Percentiles rank a stretch among this genome's conserved stretches.
Evolutionary conservation across 2,888 invertebrate species (phyloP).

Genomic region (Geotrupes spiniger): DNA sequence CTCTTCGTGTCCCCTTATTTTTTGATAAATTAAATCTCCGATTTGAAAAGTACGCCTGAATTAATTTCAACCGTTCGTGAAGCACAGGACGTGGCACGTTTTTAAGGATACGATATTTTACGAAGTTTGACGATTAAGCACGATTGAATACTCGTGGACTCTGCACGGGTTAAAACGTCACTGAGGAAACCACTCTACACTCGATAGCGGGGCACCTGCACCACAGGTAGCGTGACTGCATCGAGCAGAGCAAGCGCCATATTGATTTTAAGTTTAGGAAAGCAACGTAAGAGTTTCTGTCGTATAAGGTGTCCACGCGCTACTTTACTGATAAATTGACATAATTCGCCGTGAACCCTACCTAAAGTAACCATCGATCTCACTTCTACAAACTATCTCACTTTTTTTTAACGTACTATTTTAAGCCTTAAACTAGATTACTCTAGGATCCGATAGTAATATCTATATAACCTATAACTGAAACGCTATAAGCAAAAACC

Average conservation of each 20-base stretch:
- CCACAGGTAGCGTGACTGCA: slow-evolving; percentile 45
- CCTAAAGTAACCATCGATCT: slow-evolving; percentile 29
- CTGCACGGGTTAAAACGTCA: slow-evolving; percentile 46
- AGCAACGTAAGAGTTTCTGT: slow-evolving; percentile 22
- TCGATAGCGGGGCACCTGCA: slow-evolving; percentile 28
- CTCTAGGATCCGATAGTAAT: no score
- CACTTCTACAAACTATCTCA: slow-evolving; percentile 11
- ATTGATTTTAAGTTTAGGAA: slow-evolving; percentile 47
- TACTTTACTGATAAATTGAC: slow-evolving; percentile 34
- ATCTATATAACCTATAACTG: no score
- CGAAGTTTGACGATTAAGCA: slow-evolving; percentile 43
- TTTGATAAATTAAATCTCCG: no score
- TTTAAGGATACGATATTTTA: slow-evolving; percentile 18
- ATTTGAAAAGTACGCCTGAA: not conserved
- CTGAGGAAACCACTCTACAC: slow-evolving; percentile 44
- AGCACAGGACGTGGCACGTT: slow-evolving; percentile 17
- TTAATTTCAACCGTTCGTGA: slow-evolving; percentile 7
- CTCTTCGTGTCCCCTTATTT: no score
- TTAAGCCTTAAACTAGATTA: no score
- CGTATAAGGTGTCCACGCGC: slow-evolving; percentile 32
- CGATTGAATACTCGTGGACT: slow-evolving; percentile 43
- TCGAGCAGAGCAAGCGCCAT: slow-evolving; percentile 50
- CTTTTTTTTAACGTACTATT: no score
- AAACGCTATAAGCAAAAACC: no score
- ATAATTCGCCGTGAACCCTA: slow-evolving; percentile 24